These are phyloP conservation scores for Scolanthus callimorphus DNA, from an alignment of 92 coral and sea anemone species.

Conservation along the genomic window DNA sequence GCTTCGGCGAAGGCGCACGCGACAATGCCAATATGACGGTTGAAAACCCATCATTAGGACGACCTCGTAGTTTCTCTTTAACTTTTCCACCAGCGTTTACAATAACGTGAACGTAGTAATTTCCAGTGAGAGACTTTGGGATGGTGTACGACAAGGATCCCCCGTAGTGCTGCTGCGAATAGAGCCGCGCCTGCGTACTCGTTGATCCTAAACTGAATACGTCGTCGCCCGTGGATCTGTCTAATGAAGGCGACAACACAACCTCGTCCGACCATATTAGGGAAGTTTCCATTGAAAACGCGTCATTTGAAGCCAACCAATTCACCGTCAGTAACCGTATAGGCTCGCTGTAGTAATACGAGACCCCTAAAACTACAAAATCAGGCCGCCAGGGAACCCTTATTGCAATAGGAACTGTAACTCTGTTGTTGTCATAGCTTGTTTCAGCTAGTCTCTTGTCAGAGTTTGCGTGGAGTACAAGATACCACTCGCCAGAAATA, in stretches of 20 bases:
- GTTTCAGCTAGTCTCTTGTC: slow-evolving; percentile 26
- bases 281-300: slow-evolving; percentile 38
- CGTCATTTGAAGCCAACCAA: slow-evolving; percentile 51
- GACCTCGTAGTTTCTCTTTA: background rate
- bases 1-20: slow-evolving; percentile 22
- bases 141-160: slow-evolving; percentile 37
- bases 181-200: slow-evolving; percentile 31
- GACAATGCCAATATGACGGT: background rate
- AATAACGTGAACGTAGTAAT: slow-evolving; percentile 39
- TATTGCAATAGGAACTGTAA: slow-evolving; percentile 8
- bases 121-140: slow-evolving; percentile 39
- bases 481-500: slow-evolving; percentile 25
- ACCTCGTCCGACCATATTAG: slow-evolving; percentile 50
- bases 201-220: slow-evolving; percentile 26
- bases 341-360: slow-evolving; percentile 26
- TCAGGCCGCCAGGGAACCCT: slow-evolving; percentile 45
- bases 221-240: slow-evolving; percentile 13
- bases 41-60: background rate
- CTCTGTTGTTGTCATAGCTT: slow-evolving; percentile 32
- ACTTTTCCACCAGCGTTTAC: slow-evolving; percentile 23
- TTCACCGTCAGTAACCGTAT: slow-evolving; percentile 40
- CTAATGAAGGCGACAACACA: slow-evolving; percentile 29
- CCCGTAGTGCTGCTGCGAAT: slow-evolving; percentile 47
- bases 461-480: slow-evolving; percentile 43
- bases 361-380: slow-evolving; percentile 21